A percentile compares a stretch with the other conserved stretches of the same genome.
Conservation (phyloP, 2,888 invertebrate species). For the Plebejus anna region DNA sequence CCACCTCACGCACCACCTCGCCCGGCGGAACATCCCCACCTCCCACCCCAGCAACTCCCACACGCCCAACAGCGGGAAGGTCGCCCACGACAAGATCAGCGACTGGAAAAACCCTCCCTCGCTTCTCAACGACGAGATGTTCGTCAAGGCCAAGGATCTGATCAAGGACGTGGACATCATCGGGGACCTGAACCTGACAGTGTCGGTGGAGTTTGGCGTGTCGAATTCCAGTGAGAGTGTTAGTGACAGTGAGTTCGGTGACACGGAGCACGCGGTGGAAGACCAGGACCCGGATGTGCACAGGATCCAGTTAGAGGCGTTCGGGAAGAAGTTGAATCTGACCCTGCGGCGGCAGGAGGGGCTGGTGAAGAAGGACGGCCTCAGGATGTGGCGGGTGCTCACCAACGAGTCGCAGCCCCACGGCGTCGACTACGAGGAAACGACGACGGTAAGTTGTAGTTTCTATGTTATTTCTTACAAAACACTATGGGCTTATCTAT, state of each 20-base stretch:
- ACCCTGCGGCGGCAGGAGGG: conserved; percentile 87
- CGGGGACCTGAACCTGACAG: conserved; percentile 67
- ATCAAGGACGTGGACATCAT: conserved; percentile 70
- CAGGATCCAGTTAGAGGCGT: conserved; percentile 87
- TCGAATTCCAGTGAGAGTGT: conserved; percentile 64
- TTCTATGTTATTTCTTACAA: neutral
- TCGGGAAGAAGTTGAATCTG: conserved; percentile 87
- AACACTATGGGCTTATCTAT: neutral
- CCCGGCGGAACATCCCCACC: conserved; percentile 66
- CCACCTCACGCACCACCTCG: conserved; percentile 83
- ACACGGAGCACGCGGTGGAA: conserved; percentile 55
- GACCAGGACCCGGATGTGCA: conserved; percentile 77
- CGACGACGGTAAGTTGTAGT: conserved; percentile 82
- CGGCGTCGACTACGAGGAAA: conserved; percentile 88
- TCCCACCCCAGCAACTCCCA: conserved; percentile 53
- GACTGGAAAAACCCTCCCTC: conserved; percentile 66
- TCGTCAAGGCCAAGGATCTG: conserved; percentile 56
- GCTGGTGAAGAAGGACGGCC: conserved; percentile 86
- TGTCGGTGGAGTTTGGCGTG: conserved; percentile 64
- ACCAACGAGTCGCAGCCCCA: conserved; percentile 88
- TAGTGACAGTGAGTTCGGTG: conserved; percentile 48
- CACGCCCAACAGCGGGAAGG: conserved; percentile 50
- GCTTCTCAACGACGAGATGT: conserved; percentile 70
- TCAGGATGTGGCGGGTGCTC: conserved; percentile 90
- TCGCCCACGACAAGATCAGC: conserved; percentile 62